Base-by-base conservation (phyloP, 2,797 vertebrate genomes). In the Morelia viridis region DNA sequence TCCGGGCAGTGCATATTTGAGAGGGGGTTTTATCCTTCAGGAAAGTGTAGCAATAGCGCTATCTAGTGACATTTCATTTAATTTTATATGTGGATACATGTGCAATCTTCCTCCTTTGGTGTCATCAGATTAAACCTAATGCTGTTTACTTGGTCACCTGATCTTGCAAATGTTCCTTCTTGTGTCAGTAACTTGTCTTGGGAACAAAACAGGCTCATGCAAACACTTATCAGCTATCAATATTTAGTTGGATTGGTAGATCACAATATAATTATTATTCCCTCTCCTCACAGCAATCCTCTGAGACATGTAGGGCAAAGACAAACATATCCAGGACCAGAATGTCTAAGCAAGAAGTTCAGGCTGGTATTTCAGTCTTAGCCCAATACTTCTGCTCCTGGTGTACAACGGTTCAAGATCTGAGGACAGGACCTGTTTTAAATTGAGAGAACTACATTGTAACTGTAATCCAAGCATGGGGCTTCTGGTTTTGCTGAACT, bases 1-100 rank as follows among this genome's bases (percentile, higher is more conserved):
- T 91, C 88, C 65, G n/a, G 92, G 84, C 91, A 4, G 0, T 1
- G 58, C 89, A 92, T 80, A 84, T 19, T 91, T 41, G 87, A 62
- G 65, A 90, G 65, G 35, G 5, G 28, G 85, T 87, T 46, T 71
- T 61, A 2, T 57, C 90, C 85, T 41, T 62, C 26, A 71, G 89
- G 62, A 89, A 85, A 87, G 80, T 94, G 92, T 94, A 94, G 83
- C 94, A 93, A 96, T 92, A 94, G 95, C 89, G 96, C 96, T 97
- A 96, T 94, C 97, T 94, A 96, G 96, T 88, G 97, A 53, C 13
- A 95, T 89, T 84, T 65, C 17, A 26, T 24, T 57, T 90, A 91
- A 92, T 93, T 93, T 50, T 90, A 85, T 65, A 9, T 1, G 10
- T 22, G 61, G 91, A 17, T 28, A 60, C 80, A 64, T 71, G 13